A percentile compares a stretch with the other conserved stretches of the same genome.
These are phyloP conservation scores for Azemiops feae DNA, from an alignment of 2,113 vertebrate genomes.

Conservation along the genomic window DNA sequence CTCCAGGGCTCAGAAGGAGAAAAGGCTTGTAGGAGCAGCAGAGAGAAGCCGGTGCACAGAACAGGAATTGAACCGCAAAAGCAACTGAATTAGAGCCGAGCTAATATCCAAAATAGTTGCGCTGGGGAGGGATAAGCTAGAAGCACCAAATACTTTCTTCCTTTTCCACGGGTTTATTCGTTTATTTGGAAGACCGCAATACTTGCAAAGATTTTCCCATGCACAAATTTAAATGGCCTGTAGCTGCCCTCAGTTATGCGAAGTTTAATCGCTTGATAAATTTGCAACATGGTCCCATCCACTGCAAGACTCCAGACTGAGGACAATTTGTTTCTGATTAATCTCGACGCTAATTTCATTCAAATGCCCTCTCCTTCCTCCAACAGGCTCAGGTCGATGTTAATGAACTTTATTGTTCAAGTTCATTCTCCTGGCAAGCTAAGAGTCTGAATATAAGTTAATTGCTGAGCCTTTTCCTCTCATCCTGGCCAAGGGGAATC, in stretches of 20 bases:
- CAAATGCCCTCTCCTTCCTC: neutral
- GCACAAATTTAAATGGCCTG: neutral
- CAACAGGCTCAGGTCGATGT: neutral
- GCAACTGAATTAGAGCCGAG: neutral
- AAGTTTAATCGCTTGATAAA: neutral
- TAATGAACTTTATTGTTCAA: neutral
- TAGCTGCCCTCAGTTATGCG: neutral
- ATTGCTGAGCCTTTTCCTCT: neutral
- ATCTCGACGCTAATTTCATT: neutral
- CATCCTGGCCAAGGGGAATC: neutral
- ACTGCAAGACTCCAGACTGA: neutral
- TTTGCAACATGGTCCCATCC: neutral
- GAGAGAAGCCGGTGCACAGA: neutral
- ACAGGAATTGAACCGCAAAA: neutral
- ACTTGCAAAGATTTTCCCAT: neutral
- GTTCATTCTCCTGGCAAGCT: neutral
- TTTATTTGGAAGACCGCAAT: neutral
- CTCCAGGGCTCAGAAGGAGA: neutral
- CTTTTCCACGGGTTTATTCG: neutral
- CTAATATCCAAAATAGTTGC: neutral
- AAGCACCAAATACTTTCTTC: neutral
- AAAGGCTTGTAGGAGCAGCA: neutral
- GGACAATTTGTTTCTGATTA: neutral
- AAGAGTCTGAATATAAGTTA: neutral
- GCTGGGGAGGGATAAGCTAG: neutral